phyloP scores from a whole-genome alignment of 2,888 invertebrate species.

The Pammene aurita region DNA sequence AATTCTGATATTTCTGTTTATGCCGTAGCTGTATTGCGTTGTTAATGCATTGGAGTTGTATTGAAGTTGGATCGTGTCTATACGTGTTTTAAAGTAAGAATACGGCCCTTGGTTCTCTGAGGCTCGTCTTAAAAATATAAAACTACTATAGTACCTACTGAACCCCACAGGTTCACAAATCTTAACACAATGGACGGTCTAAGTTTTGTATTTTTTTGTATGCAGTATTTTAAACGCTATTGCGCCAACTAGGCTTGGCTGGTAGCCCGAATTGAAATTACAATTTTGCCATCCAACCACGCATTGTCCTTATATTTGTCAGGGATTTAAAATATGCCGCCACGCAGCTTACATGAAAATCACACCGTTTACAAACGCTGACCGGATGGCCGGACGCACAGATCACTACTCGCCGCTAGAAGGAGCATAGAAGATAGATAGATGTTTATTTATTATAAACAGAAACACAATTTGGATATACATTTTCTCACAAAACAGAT shows the following conservation, averaged over 20 bases:
- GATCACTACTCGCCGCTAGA: neutral
- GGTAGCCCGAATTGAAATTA: slow-evolving; percentile 5
- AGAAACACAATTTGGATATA: too few relatives aligned
- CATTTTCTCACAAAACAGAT: too few relatives aligned
- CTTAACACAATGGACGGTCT: too few relatives aligned
- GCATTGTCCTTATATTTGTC: slow-evolving; percentile 20
- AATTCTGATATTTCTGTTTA: too few relatives aligned
- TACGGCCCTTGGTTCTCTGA: too few relatives aligned
- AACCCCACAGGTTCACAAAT: neutral
- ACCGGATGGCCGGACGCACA: slow-evolving; percentile 47
- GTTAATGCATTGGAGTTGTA: too few relatives aligned
- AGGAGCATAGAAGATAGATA: neutral
- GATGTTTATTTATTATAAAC: too few relatives aligned
- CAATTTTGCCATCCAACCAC: slow-evolving; percentile 5
- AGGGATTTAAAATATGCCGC: slow-evolving; percentile 51
- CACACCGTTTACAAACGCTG: slow-evolving; percentile 48
- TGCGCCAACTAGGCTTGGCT: neutral
- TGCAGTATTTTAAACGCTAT: neutral
- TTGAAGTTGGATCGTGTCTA: too few relatives aligned
- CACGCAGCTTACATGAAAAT: slow-evolving; percentile 53
- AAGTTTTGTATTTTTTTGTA: neutral
- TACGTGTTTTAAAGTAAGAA: too few relatives aligned
- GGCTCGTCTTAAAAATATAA: too few relatives aligned
- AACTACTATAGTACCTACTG: too few relatives aligned
- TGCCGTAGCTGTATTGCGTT: too few relatives aligned